Base-by-base conservation (phyloP, 2,888 invertebrate species). In the Phlogophora meticulosa region DNA sequence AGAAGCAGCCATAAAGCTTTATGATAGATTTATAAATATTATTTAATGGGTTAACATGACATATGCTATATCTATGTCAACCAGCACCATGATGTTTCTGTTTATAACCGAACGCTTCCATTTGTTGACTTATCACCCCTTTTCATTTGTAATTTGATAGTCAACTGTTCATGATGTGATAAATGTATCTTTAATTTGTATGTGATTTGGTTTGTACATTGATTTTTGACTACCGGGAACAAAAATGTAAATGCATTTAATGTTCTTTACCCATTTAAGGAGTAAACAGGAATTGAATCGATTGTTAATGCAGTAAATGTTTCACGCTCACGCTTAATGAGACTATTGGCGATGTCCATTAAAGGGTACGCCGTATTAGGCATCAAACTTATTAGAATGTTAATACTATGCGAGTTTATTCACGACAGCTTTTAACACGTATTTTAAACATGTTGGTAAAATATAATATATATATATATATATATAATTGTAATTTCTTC, bases 11-110 rank as follows among this genome's bases (percentile, higher is more conserved):
- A 74, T 80, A 81, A 80, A 83, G 63, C 65, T 78, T 24, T 34
- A 49, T 63, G 70, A 83, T 67, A 83, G 78, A 81, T 83, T 81
- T 83, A 80, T 83, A 70, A 77, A 72, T 82, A 82, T 61, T 77
- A 38, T 70, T 63, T 67, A 62, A 72, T 78, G 71, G 57, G 68
- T 46, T 78, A 51, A 77, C 81, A 71, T 66, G 81, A 78, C 75
- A 70, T 59, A 66, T 46, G 42, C 52, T 63, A 60, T 58, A 63
- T 61, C 59, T 63, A 58, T 72, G 63, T 80, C 78, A 65, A 71
- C 55, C 61, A 65, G 64, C 61, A 56, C 66, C 52, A 58, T 60
- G 15, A 72, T 74, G 61, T 74, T 62, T 67, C 66, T 72, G 74
- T 83, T 67, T 67, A 70, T 56, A 63, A 32, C 40, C 42, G 57